Base-by-base conservation (phyloP, 2,888 invertebrate genomes). In the Ophraella communa region DNA sequence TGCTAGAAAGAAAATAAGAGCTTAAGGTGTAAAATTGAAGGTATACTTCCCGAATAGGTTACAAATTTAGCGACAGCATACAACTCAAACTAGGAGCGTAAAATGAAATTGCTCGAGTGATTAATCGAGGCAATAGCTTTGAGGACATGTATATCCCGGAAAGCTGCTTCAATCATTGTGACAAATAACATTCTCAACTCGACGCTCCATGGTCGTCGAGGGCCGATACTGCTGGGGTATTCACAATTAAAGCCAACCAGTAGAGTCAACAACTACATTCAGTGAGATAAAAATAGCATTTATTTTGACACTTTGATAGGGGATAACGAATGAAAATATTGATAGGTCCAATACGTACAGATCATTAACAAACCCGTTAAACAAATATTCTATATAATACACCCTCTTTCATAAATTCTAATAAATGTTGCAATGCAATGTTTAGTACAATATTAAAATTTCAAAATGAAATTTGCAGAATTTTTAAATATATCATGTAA, bases 81-180 rank as follows among this genome's bases (percentile, higher is more conserved):
- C 55, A 58, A 63, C 61, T 68, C 66, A 72, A 73, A 72, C 71
- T 73, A 69, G 74, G 71, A 73, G 74, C 73, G 76, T 73, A 74
- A 78, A 78, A 78, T 78, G 77, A 78, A 79, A 80, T 78, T 79
- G 79, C 76, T 72, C 66, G 73, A 72, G 78, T 80, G 79, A 80
- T 79, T 79, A 80, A 81, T 80, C 77, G 79, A 74, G 67, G 80
- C 78, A 80, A 80, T 80, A 80, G 80, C 78, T 78, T 72, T 74
- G 79, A 78, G 79, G 79, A 80, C 79, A 79, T 80, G 80, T 79
- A 81, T 78, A 80, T 79, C 77, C 79, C 71, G 74, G 74, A 74
- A 77, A 79, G 79, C 78, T 74, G 76, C 77, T 78, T 80, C 80
- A 78, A 80, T 80, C 80, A 80, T 79, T 77, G 77, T 80, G 79